Evolutionary conservation across 2,888 invertebrate species (phyloP).

Genomic region (Odontocolon sp.): DNA sequence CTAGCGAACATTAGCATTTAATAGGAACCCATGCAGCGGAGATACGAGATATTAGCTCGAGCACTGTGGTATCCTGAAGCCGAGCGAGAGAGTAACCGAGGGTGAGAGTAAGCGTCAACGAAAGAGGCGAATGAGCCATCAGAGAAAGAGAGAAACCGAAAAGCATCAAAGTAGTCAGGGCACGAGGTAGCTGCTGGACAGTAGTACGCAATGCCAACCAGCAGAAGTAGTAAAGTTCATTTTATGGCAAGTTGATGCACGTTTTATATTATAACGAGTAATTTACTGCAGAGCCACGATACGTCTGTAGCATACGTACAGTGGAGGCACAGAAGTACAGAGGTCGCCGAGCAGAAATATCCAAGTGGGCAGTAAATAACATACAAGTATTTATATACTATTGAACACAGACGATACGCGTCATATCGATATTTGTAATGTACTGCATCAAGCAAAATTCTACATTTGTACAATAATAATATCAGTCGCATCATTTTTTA

Average conservation of each 20-base stretch:
- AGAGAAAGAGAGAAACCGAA: not conserved
- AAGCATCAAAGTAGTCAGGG: constrained; percentile 7
- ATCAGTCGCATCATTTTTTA: too few relatives aligned
- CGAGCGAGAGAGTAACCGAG: not conserved
- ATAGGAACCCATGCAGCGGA: constrained; percentile 32
- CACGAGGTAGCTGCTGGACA: not conserved
- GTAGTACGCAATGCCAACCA: constrained; percentile 28
- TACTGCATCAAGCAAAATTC: too few relatives aligned
- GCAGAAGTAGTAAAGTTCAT: constrained; percentile 47
- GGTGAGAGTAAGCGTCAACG: constrained; percentile 4
- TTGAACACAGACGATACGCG: too few relatives aligned
- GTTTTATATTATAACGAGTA: constrained; percentile 62
- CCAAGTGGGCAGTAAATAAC: too few relatives aligned
- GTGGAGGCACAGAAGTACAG: not conserved
- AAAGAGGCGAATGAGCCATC: too few relatives aligned
- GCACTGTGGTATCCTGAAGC: constrained; percentile 1
- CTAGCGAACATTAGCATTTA: constrained; percentile 37
- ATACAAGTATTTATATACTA: too few relatives aligned
- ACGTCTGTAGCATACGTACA: constrained; percentile 1
- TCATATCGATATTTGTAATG: too few relatives aligned
- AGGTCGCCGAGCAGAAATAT: not conserved
- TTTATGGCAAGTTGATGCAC: constrained; percentile 60
- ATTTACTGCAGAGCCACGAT: constrained; percentile 52
- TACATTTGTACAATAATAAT: too few relatives aligned
- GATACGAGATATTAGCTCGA: constrained; percentile 34